phyloP scores from a whole-genome alignment of 2,113 vertebrate species.

The Hyaena hyaena region DNA sequence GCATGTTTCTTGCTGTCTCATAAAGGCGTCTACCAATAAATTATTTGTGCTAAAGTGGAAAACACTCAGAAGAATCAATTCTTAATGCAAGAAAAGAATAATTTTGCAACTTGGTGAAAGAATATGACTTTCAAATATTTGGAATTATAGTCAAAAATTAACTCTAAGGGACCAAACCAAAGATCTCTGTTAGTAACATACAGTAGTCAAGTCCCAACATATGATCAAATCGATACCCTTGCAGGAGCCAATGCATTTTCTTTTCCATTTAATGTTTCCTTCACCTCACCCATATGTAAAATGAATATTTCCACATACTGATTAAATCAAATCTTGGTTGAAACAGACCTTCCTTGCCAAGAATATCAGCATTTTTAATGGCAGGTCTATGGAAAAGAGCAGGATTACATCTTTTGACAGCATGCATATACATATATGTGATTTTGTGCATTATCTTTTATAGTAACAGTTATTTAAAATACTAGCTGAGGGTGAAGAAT shows the following conservation, averaged over 20 bases:
- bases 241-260: not conserved
- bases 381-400: not conserved
- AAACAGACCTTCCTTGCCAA: not conserved
- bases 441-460: not conserved
- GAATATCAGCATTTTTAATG: slow-evolving; percentile 2
- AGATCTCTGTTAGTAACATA: not conserved
- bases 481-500: not conserved
- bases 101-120: slow-evolving; percentile 46
- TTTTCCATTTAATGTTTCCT: slow-evolving; percentile 24
- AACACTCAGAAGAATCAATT: slow-evolving; percentile 55
- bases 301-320: slow-evolving; percentile 6
- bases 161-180: not conserved
- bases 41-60: slow-evolving; percentile 64
- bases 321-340: not conserved
- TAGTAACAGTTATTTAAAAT: not conserved
- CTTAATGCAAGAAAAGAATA: slow-evolving; percentile 47
- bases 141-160: slow-evolving; percentile 51
- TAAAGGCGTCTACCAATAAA: slow-evolving; percentile 39
- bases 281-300: not conserved
- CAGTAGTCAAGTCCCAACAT: not conserved
- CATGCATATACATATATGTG: not conserved
- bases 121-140: slow-evolving; percentile 54
- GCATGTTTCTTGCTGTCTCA: slow-evolving; percentile 56
- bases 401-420: not conserved
- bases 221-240: slow-evolving; percentile 10